phyloP scores from a whole-genome alignment of 2,113 vertebrate genomes.

The Barnardius zonarius region DNA sequence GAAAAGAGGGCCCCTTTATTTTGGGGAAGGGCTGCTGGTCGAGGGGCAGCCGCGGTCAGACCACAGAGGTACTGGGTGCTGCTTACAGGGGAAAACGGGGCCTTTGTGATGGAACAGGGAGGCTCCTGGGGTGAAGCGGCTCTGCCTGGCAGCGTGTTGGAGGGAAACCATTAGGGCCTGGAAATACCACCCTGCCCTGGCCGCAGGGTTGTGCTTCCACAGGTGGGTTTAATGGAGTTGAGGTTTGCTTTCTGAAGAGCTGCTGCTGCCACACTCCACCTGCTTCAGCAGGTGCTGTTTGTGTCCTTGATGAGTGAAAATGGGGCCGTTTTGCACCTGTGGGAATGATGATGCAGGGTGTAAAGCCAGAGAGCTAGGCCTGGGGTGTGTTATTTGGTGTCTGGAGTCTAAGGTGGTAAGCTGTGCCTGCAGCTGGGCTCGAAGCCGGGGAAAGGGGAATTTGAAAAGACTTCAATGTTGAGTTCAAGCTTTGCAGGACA shows the following conservation, averaged over 20 bases:
- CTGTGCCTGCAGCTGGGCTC: not conserved
- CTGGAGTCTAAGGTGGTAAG: not conserved
- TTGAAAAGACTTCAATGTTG: not conserved
- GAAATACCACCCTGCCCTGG: rapidly evolving
- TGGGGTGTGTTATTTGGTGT: not conserved
- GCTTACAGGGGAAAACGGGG: not conserved
- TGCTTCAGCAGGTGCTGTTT: not conserved
- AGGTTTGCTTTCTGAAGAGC: not conserved
- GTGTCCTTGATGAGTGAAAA: not conserved
- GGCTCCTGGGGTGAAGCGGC: not conserved
- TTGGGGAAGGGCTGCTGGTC: rapidly evolving
- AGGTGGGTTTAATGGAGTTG: rapidly evolving
- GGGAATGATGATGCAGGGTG: not conserved
- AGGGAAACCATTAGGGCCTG: not conserved
- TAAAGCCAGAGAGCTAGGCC: not conserved
- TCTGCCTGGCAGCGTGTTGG: rapidly evolving
- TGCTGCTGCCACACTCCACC: not conserved
- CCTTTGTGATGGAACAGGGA: rapidly evolving
- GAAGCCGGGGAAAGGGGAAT: not conserved
- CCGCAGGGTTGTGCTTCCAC: not conserved
- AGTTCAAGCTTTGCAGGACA: not conserved
- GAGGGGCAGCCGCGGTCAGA: not conserved
- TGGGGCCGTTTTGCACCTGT: rapidly evolving
- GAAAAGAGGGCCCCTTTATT: rapidly evolving
- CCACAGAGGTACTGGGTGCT: not conserved